Evolutionary conservation across 2,797 vertebrate genomes (phyloP).

Genomic region (Neosilurus hyrtlii): DNA sequence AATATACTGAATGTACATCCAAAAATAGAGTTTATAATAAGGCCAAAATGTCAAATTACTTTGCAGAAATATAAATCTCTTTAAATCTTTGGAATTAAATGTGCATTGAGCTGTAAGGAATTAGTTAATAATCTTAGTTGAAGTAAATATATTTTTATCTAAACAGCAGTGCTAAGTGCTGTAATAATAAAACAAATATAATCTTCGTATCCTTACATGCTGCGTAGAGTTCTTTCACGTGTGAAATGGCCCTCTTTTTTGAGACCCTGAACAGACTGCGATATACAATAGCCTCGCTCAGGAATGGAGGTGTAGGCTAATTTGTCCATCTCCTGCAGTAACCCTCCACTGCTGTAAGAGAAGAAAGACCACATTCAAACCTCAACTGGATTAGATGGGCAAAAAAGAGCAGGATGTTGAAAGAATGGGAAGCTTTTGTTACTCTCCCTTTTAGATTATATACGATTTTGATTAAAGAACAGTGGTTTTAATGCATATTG

Average conservation of each 20-base stretch:
- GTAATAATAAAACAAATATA: conserved; percentile 5
- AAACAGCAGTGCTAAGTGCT: background rate
- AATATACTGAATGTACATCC: background rate
- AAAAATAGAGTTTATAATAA: background rate
- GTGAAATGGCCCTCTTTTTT: conserved; percentile 32
- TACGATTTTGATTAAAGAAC: conserved; percentile 78
- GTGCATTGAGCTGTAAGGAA: background rate
- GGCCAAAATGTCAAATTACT: background rate
- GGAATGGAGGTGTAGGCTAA: conserved; percentile 57
- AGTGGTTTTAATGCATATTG: conserved; percentile 85
- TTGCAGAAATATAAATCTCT: background rate
- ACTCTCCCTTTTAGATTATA: conserved; percentile 79
- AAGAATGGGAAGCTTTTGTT: conserved; percentile 79
- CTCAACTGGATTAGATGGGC: conserved; percentile 78
- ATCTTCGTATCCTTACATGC: conserved; percentile 29
- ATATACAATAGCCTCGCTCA: conserved; percentile 59
- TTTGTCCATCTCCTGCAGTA: conserved; percentile 59
- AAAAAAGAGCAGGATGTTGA: conserved; percentile 72
- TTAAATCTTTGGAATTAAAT: conserved; percentile 3
- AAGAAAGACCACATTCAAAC: conserved; percentile 65
- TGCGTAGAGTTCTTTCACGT: conserved; percentile 34
- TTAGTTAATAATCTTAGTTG: background rate
- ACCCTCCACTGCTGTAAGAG: conserved; percentile 63
- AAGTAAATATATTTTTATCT: conserved; percentile 14
- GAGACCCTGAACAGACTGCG: conserved; percentile 53